These are phyloP conservation scores for Odontomachus brunneus DNA, from an alignment of 1,140 invertebrate species.

Conservation along the genomic window DNA sequence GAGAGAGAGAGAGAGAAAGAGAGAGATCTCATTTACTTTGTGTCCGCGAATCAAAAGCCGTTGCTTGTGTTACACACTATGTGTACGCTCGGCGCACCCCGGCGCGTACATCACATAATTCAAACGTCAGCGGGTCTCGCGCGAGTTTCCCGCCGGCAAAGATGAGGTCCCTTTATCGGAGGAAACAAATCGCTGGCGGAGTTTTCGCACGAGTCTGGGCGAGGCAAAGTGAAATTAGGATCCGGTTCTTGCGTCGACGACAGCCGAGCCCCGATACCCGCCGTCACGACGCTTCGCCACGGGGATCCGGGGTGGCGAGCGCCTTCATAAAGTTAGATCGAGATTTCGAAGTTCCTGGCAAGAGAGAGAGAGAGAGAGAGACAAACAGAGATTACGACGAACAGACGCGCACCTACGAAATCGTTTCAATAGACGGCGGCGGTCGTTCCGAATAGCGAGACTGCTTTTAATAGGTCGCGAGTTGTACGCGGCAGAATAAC, in stretches of 20 bases:
- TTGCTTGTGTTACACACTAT: too few species aligned
- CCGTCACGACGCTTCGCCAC: slow-evolving; percentile 8
- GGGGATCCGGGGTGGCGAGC: not conserved
- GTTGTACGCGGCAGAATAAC: not conserved
- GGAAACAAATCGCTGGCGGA: slow-evolving; percentile 13
- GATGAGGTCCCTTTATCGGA: slow-evolving; percentile 3
- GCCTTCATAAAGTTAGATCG: slow-evolving; percentile 45
- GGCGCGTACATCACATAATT: not conserved
- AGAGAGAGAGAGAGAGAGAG: not conserved
- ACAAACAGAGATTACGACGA: not conserved
- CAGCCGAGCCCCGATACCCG: slow-evolving; percentile 2
- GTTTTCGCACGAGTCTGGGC: slow-evolving; percentile 3
- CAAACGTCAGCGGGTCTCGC: too few species aligned
- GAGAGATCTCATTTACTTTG: not conserved
- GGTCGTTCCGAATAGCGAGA: not conserved
- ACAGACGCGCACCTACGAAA: slow-evolving; percentile 11
- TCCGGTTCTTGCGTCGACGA: slow-evolving; percentile 30
- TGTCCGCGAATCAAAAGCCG: not conserved
- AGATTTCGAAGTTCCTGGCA: slow-evolving; percentile 43
- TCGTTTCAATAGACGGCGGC: slow-evolving; percentile 4
- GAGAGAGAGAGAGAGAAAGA: too few species aligned
- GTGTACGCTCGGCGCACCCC: too few species aligned
- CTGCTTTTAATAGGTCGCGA: slow-evolving; percentile 36
- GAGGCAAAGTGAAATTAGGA: slow-evolving; percentile 50
- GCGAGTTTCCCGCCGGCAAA: not conserved